Evolutionary conservation across 2,113 vertebrate genomes (phyloP).

Genomic region (Thunnus maccoyii): DNA sequence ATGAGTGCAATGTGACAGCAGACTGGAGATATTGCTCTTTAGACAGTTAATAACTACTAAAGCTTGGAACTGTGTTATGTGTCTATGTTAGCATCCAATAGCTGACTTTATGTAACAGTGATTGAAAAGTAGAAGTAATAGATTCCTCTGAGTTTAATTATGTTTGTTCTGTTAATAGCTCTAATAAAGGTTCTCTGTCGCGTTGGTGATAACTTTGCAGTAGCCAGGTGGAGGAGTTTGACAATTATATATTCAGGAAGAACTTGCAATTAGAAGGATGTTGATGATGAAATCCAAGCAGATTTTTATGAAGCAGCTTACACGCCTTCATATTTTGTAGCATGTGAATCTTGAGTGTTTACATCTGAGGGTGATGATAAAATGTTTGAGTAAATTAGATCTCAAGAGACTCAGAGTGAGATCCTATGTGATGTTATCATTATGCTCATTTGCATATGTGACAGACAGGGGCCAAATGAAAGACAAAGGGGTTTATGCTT

Average conservation of each 20-base stretch:
- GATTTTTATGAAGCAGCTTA: constrained; percentile 28
- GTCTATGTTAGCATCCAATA: neutral
- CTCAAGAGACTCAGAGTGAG: constrained; percentile 29
- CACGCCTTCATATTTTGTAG: neutral
- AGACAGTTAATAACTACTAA: constrained; percentile 1
- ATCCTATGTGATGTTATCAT: neutral
- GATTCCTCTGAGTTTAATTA: constrained; percentile 28
- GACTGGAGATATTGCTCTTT: neutral
- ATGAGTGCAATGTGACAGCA: neutral
- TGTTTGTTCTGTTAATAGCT: constrained; percentile 19
- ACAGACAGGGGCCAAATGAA: constrained; percentile 1
- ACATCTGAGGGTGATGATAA: constrained; percentile 41
- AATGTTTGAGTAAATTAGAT: constrained; percentile 56
- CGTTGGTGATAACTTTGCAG: neutral
- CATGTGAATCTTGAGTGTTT: constrained; percentile 6
- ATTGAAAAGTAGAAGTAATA: constrained; percentile 21
- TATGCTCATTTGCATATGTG: neutral
- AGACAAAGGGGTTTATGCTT: neutral
- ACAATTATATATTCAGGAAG: constrained; percentile 8
- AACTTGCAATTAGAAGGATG: neutral
- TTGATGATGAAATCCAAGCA: neutral
- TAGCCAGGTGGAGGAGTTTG: neutral
- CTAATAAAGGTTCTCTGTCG: constrained; percentile 1
- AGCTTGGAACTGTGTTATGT: neutral
- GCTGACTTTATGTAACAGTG: neutral